Evolutionary conservation across 2,797 vertebrate species (phyloP), one percentile per base, ranked within the genome.

Genomic region (Astyanax mexicanus): DNA sequence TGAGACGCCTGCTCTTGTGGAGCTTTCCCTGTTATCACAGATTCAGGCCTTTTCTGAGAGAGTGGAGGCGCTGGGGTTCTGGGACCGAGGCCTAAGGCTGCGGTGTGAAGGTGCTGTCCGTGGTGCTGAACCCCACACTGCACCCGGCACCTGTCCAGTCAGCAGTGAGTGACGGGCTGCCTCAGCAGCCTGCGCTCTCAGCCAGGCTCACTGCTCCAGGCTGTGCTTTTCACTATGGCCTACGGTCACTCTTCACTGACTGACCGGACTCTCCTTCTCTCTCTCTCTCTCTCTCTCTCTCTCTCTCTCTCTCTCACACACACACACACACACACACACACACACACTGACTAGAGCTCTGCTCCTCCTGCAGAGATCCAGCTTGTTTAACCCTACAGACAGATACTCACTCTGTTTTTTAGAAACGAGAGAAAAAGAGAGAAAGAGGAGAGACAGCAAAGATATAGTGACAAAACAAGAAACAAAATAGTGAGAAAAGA

Each of bases 371-470:
- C 74, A 52, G 74, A 77, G 74, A 35, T 37, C 35, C 25, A 44
- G n/a, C 19, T 64, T 65, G 75, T 66, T 19, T 71, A 57, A 57
- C 51, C 68, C 57, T 27, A 44, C n/a, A 19, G 37, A 0, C 44
- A 49, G 54, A 37, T 40, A 65, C 74, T 74, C 15, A 9, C 40
- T 61, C 72, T 74, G 73, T 77, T 74, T 70, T 74, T 69, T 74
- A 77, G 4, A 45, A 45, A n/a, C 2, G 17, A 19, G 1, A n/a
- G 15, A 5, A 3, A 6, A 45, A 47, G 10, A 23, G 21, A 52
- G 19, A 3, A 23, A 25, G 49, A 25, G 23, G 1, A 25, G 51
- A 51, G n/a, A 44, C 10, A 12, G 40, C 2, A 10, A n/a, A n/a
- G n/a, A n/a, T n/a, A n/a, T n/a, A n/a, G n/a, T n/a, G n/a, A n/a